Evolutionary conservation across 2,888 invertebrate species (phyloP).

Genomic region (Alloscopus bannaensis): DNA sequence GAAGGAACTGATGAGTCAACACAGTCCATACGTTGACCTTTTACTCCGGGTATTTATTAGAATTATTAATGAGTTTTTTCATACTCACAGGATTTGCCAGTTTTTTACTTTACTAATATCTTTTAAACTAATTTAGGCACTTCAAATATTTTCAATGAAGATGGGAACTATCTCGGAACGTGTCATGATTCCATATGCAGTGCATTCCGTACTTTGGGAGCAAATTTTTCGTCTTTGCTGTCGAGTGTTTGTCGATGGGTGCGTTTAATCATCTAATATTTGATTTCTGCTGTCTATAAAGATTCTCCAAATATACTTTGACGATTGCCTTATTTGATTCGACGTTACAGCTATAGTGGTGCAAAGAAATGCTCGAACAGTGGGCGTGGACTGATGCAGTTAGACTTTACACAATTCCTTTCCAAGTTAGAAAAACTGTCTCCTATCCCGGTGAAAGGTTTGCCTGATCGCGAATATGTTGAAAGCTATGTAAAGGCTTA

Average conservation of each 20-base stretch:
- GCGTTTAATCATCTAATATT: slow-evolving; percentile 56
- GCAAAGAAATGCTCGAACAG: slow-evolving; percentile 96
- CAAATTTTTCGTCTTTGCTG: slow-evolving; percentile 90
- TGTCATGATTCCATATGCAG: slow-evolving; percentile 84
- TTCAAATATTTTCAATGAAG: slow-evolving; percentile 86
- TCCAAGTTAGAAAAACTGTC: slow-evolving; percentile 93
- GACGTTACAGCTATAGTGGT: slow-evolving; percentile 83
- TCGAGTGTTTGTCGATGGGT: slow-evolving; percentile 95
- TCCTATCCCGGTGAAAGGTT: slow-evolving; percentile 82
- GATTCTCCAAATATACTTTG: neutral
- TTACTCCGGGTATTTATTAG: slow-evolving; percentile 79
- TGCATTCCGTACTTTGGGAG: slow-evolving; percentile 87
- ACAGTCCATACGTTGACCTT: slow-evolving; percentile 91
- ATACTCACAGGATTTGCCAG: neutral
- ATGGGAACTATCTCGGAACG: slow-evolving; percentile 84
- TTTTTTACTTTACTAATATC: slow-evolving; percentile 9
- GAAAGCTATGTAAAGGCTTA: slow-evolving; percentile 97
- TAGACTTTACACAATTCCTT: slow-evolving; percentile 96
- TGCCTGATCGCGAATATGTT: slow-evolving; percentile 92
- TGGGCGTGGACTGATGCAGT: slow-evolving; percentile 97
- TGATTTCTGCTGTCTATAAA: neutral
- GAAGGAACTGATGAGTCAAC: slow-evolving; percentile 90
- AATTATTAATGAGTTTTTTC: slow-evolving; percentile 1
- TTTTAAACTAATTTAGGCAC: slow-evolving; percentile 80
- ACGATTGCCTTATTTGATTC: slow-evolving; percentile 17